Conservation (phyloP, 2,797 vertebrate genomes). For the Pangasius sanitwongsei region DNA sequence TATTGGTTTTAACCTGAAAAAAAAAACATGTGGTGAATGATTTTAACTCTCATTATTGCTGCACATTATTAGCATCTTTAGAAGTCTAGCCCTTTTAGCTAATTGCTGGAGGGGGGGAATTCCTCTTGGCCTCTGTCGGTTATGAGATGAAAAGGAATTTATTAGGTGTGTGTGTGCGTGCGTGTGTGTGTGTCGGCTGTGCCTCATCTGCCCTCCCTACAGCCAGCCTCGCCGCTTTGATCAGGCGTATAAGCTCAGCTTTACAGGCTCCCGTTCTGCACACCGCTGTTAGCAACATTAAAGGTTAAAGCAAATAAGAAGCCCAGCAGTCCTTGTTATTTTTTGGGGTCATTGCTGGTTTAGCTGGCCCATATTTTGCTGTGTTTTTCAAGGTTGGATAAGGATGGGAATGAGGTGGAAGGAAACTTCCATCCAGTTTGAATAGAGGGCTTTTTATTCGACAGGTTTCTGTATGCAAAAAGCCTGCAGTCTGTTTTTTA, state of each 20-base stretch:
- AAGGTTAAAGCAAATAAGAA: constrained; percentile 33
- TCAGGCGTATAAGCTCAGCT: constrained; percentile 11
- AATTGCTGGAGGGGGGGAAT: constrained; percentile 53
- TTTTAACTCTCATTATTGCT: background rate
- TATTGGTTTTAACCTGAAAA: background rate
- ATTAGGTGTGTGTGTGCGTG: constrained; percentile 47
- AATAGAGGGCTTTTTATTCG: background rate
- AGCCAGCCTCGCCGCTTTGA: constrained; percentile 28
- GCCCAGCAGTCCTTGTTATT: constrained; percentile 10
- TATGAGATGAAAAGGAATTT: constrained; percentile 67
- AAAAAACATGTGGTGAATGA: background rate
- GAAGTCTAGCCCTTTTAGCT: constrained; percentile 16
- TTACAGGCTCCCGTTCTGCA: constrained; percentile 27
- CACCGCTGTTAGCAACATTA: background rate
- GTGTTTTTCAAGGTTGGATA: background rate
- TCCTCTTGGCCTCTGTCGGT: constrained; percentile 66
- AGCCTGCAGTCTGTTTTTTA: background rate
- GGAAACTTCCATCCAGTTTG: background rate
- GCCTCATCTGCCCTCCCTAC: constrained; percentile 5
- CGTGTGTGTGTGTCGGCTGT: constrained; percentile 20
- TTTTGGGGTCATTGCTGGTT: constrained; percentile 7
- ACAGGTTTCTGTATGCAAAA: constrained; percentile 8
- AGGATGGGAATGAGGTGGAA: background rate
- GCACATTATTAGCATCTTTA: background rate
- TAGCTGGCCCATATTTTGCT: background rate